Conservation (phyloP, 2,113 vertebrate genomes). For the Apteryx mantelli region DNA sequence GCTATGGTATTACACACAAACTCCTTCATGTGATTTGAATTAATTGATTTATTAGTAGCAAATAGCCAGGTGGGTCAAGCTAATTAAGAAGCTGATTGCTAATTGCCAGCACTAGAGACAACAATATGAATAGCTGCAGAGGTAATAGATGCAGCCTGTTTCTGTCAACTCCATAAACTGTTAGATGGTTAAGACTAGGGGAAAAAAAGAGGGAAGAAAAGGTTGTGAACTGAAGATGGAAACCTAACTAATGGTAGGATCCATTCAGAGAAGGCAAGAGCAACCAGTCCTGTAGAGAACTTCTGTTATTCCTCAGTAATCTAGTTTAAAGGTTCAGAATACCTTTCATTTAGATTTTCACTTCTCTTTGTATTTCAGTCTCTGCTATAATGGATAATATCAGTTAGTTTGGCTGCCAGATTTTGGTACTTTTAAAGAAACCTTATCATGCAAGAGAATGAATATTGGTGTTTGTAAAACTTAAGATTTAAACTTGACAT, state of each 20-base stretch:
- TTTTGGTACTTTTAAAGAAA: background rate
- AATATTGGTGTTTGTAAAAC: background rate
- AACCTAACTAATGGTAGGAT: background rate
- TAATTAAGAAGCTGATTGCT: constrained; percentile 81
- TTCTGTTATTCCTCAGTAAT: background rate
- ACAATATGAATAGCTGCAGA: constrained; percentile 50
- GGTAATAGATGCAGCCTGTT: constrained; percentile 19
- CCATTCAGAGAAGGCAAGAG: background rate
- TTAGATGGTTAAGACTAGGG: background rate
- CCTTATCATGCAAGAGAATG: background rate
- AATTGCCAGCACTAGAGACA: constrained; percentile 75
- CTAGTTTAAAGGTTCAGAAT: background rate
- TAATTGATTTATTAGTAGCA: constrained; percentile 81
- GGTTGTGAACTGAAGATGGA: background rate
- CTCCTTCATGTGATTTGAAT: constrained; percentile 74
- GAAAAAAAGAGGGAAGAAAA: background rate
- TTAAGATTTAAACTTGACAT: background rate
- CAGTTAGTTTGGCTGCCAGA: background rate
- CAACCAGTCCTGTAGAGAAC: background rate
- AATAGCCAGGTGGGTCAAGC: constrained; percentile 76
- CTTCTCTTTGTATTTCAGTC: background rate
- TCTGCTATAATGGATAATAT: background rate
- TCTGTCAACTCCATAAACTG: constrained; percentile 17
- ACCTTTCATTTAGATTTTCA: background rate
- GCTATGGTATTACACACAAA: constrained; percentile 54